Evolutionary conservation across 1,140 invertebrate species (phyloP).

Genomic region (Forficula auricularia): DNA sequence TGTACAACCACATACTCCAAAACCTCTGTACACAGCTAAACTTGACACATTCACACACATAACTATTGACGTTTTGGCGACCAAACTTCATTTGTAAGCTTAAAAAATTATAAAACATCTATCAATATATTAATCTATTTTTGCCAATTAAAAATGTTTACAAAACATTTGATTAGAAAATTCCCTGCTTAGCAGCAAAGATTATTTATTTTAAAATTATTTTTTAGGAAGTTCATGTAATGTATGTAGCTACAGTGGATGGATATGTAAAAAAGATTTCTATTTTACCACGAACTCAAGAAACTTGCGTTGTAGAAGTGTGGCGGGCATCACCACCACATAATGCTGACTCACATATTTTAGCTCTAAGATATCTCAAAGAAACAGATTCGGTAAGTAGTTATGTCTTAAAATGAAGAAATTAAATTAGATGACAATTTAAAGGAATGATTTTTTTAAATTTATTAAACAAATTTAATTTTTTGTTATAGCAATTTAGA

Average conservation of each 20-base stretch:
- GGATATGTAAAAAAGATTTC: conserved; percentile 68
- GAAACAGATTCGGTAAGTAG: conserved; percentile 43
- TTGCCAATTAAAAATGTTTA: no score
- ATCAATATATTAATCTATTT: conserved; percentile 21
- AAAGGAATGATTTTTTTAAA: conserved; percentile 1
- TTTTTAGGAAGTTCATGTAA: conserved; percentile 37
- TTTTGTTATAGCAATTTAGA: no score
- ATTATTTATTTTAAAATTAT: no score
- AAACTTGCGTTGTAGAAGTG: conserved; percentile 70
- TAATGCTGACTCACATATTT: conserved; percentile 31
- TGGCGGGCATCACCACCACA: conserved; percentile 49
- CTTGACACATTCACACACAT: conserved; percentile 63
- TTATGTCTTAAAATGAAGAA: background rate
- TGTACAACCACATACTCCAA: conserved; percentile 48
- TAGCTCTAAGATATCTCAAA: conserved; percentile 60
- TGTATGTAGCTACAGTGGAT: conserved; percentile 60
- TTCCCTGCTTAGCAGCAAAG: no score
- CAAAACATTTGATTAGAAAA: no score
- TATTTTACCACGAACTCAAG: conserved; percentile 42
- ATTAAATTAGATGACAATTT: background rate
- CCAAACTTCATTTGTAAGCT: conserved; percentile 38
- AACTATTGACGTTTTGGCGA: conserved; percentile 53
- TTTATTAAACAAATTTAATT: conserved; percentile 4
- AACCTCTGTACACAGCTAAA: conserved; percentile 49
- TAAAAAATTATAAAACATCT: conserved; percentile 21